A percentile compares a stretch with the other conserved stretches of the same genome.
These are phyloP conservation scores for Mugil cephalus DNA, from an alignment of 2,113 vertebrate species.

Conservation along the genomic window DNA sequence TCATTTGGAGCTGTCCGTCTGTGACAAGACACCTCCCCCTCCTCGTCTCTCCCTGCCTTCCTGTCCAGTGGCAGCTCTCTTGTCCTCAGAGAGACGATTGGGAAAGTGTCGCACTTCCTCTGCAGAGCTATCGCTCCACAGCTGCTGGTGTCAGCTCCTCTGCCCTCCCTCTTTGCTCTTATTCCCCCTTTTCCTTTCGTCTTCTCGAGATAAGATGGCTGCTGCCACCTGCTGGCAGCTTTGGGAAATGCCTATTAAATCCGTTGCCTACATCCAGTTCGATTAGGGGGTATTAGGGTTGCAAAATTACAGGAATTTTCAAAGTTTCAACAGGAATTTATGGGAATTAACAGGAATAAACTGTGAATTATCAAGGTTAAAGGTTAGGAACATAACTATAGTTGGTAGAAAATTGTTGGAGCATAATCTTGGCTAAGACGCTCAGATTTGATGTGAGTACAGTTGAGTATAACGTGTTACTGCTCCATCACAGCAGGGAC, in stretches of 20 bases:
- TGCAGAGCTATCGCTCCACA: slow-evolving; percentile 84
- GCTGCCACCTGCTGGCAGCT: slow-evolving; percentile 80
- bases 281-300: too few relatives aligned
- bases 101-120: slow-evolving; percentile 85
- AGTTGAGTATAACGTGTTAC: too few relatives aligned
- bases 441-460: too few relatives aligned
- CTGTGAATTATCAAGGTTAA: too few relatives aligned
- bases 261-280: too few relatives aligned
- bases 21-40: slow-evolving; percentile 47
- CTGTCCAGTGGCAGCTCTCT: slow-evolving; percentile 68
- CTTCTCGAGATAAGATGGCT: slow-evolving; percentile 53
- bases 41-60: slow-evolving; percentile 27
- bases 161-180: slow-evolving; percentile 66
- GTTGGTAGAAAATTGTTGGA: too few relatives aligned
- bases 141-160: slow-evolving; percentile 81
- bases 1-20: slow-evolving; percentile 60
- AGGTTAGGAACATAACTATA: too few relatives aligned
- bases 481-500: too few relatives aligned
- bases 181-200: slow-evolving; percentile 26
- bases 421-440: too few relatives aligned
- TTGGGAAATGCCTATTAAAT: slow-evolving; percentile 25
- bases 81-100: slow-evolving; percentile 76
- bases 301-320: too few relatives aligned
- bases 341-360: too few relatives aligned
- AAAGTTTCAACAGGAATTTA: too few relatives aligned